Conservation (phyloP, 1,140 invertebrate genomes). For the Cepaea nemoralis region DNA sequence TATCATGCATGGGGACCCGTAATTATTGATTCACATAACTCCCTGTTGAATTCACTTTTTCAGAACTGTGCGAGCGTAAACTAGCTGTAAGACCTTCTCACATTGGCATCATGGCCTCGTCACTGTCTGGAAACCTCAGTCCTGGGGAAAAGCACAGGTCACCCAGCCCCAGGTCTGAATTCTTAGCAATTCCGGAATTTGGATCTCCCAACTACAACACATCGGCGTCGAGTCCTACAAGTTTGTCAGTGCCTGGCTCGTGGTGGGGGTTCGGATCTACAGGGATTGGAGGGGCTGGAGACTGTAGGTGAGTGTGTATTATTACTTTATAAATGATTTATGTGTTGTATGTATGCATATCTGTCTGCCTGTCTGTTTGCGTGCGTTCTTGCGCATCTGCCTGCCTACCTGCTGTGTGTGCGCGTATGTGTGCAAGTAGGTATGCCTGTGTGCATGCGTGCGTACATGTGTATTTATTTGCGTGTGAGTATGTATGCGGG, state of each 20-base stretch:
- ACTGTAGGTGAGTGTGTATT: slow-evolving; percentile 21
- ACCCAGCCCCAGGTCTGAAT: slow-evolving; percentile 42
- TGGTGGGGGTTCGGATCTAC: slow-evolving; percentile 33
- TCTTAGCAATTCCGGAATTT: slow-evolving; percentile 44
- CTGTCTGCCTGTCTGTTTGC: no score
- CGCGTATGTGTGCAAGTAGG: no score
- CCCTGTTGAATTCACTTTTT: background rate
- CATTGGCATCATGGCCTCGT: background rate
- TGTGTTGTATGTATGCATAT: background rate
- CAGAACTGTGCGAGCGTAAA: slow-evolving; percentile 7
- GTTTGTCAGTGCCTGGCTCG: slow-evolving; percentile 43
- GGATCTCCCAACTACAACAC: slow-evolving; percentile 33
- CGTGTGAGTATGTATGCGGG: no score
- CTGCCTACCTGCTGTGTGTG: no score
- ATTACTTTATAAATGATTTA: background rate
- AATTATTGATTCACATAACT: background rate
- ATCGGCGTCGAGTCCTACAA: slow-evolving; percentile 43
- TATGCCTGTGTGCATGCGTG: no score
- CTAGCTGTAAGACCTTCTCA: background rate
- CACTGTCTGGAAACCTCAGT: background rate
- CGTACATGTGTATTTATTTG: no score
- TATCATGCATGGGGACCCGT: background rate
- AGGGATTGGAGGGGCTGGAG: slow-evolving; percentile 7
- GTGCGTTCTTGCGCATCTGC: no score
- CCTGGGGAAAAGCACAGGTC: slow-evolving; percentile 34